Evolutionary conservation across 2,888 invertebrate genomes (phyloP), one percentile per base, ranked within the genome.

Genomic region (Colletes collaris): DNA sequence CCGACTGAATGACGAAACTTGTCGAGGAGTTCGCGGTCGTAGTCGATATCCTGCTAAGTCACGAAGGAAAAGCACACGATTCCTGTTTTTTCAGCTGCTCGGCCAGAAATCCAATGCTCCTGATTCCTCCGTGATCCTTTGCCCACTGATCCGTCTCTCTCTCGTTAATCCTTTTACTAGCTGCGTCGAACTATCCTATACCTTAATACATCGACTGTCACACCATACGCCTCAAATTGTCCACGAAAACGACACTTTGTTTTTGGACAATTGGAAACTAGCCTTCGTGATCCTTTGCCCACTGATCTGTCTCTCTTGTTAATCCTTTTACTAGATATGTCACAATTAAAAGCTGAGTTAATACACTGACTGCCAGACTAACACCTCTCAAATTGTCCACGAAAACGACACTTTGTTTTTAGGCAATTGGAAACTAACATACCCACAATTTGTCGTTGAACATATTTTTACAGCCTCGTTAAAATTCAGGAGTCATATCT

Each of bases 1-100:
- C 60, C 64, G 49, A 55, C n/a, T 11, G 70, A 77, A 76, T 55
- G 59, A 52, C 37, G 63, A 46, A 81, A 81, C 59, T 76, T 65
- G 77, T 59, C 66, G 56, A 53, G 50, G 46, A 72, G 59, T 60
- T 62, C n/a, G 67, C 44, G 69, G 60, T 40, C 58, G 16, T 52
- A 46, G 56, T 65, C 68, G 68, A 80, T 79, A 74, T 65, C 79
- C 60, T 37, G 53, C 53, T 50, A 55, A 70, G 53, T 52, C 64
- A 69, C 60, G 53, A 53, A 77, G 11, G 10, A 7, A 16, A 44
- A 67, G n/a, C 58, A 52, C 19, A 37, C 49, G 10, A 50, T 27
- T 52, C 40, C 1, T 40, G 10, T 37, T 52, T 11, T 35, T 27
- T n/a, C 19, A 44, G 7, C 11, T 19, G 13, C 44, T 56, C 13